Evolutionary conservation across 2,113 vertebrate genomes (phyloP).

Genomic region (Otis tarda): DNA sequence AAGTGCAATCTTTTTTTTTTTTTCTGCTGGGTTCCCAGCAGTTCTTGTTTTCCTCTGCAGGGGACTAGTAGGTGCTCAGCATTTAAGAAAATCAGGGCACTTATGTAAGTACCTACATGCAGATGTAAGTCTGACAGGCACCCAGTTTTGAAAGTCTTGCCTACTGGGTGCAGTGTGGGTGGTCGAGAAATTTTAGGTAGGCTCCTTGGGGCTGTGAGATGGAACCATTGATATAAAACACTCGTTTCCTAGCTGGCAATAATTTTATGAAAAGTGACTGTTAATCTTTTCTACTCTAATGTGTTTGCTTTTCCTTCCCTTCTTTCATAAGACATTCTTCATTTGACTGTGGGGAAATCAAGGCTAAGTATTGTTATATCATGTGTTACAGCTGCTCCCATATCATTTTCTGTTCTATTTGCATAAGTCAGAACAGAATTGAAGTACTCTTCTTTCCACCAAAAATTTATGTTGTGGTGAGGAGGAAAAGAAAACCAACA

Average conservation of each 20-base stretch:
- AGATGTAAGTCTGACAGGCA: not conserved
- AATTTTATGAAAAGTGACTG: not conserved
- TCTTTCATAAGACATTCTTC: not conserved
- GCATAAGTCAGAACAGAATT: not conserved
- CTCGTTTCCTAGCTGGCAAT: not conserved
- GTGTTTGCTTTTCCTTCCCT: not conserved
- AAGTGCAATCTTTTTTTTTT: not conserved
- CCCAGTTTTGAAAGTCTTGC: not conserved
- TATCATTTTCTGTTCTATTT: not conserved
- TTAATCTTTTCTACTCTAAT: not conserved
- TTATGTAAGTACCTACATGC: not conserved
- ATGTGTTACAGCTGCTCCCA: not conserved
- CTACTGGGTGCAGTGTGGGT: not conserved
- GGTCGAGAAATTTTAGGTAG: not conserved
- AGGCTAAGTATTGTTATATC: not conserved
- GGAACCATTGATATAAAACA: not conserved
- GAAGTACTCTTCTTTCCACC: not conserved
- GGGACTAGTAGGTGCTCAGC: not conserved
- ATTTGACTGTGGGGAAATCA: conserved; percentile 9
- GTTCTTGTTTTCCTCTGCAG: not conserved
- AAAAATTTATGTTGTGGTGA: conserved; percentile 5
- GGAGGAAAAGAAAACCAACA: not conserved
- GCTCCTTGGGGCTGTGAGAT: not conserved
- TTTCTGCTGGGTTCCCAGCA: not conserved
- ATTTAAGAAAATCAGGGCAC: not conserved